Evolutionary conservation across 2,797 vertebrate species (phyloP), one percentile per base, ranked within the genome.

Genomic region (Aphelocoma californica): DNA sequence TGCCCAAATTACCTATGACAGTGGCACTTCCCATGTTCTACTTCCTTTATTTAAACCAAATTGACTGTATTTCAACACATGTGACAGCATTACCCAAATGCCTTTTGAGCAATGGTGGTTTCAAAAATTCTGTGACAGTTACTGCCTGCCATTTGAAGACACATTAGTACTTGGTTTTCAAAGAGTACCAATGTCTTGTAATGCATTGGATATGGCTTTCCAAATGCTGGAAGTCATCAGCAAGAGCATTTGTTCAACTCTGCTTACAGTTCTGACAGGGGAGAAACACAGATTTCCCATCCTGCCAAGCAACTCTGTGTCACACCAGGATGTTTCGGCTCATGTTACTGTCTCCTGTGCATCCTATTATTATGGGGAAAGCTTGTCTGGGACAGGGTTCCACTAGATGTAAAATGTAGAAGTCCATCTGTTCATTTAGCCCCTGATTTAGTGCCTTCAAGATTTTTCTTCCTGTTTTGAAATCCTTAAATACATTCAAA

Each of bases 241-340:
- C 3, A 57, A 34, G 47, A 72, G 26, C n/a, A 15, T 44, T 62
- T 80, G 8, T 69, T 70, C 34, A 71, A 28, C 56, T 67, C 54
- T 72, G 4, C 23, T 31, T 64, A 40, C 10, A 23, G 34, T 60
- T 88, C 58, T 86, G 45, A 60, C 13, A 47, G 44, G 54, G 6
- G 7, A 72, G 36, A 79, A 79, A 34, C 7, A 60, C 25, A 72
- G 53, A 60, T 51, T 82, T 67, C 32, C 12, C 29, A 47, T n/a
- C 32, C n/a, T 88, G 40, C 13, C 69, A 60, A 40, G 28, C 4
- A 67, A 58, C 72, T 74, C 51, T 58, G 17, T 36, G 34, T 69
- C 72, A 86, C 0, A 0, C 7, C 18, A 16, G 24, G 19, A 44
- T 26, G 69, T 60, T 54, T 79, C 2, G 0, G 54, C 53, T 82